Conservation (phyloP, 2,888 invertebrate species). For the Gandaritis pyraliata region DNA sequence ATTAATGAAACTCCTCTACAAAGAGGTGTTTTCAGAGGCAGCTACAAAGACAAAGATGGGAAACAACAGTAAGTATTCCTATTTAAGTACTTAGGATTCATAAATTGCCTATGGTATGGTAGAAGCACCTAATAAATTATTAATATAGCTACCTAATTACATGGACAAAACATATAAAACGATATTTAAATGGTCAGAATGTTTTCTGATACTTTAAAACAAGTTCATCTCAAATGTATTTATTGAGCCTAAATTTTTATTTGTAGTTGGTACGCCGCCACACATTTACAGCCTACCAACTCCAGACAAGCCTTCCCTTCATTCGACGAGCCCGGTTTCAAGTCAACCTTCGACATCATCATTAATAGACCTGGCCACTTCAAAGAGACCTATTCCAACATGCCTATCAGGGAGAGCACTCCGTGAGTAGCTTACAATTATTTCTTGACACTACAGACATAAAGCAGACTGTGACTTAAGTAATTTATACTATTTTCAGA, state of each 20-base stretch:
- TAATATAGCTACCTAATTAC: not conserved
- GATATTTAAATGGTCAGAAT: too few species aligned
- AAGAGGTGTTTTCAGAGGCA: slow-evolving; percentile 75
- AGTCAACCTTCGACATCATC: slow-evolving; percentile 84
- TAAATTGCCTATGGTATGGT: not conserved
- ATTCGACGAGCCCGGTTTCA: slow-evolving; percentile 91
- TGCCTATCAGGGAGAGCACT: slow-evolving; percentile 52
- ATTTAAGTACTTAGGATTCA: not conserved
- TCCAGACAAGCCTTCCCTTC: slow-evolving; percentile 92
- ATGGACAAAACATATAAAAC: too few species aligned
- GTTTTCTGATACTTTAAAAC: too few species aligned
- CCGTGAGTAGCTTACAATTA: slow-evolving; percentile 51
- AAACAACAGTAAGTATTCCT: slow-evolving; percentile 59
- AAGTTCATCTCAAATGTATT: too few species aligned
- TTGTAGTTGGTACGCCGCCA: slow-evolving; percentile 89
- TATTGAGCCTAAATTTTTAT: not conserved
- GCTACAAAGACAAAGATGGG: slow-evolving; percentile 60
- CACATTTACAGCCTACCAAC: slow-evolving; percentile 91
- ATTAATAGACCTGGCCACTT: slow-evolving; percentile 66
- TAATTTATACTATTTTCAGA: slow-evolving; percentile 48
- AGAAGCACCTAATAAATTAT: too few species aligned
- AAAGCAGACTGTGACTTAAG: not conserved
- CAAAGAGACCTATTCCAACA: slow-evolving; percentile 69
- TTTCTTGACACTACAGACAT: not conserved
- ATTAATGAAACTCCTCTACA: slow-evolving; percentile 77